Evolutionary conservation across 2,888 invertebrate genomes (phyloP).

Genomic region (Cheilosia variabilis): DNA sequence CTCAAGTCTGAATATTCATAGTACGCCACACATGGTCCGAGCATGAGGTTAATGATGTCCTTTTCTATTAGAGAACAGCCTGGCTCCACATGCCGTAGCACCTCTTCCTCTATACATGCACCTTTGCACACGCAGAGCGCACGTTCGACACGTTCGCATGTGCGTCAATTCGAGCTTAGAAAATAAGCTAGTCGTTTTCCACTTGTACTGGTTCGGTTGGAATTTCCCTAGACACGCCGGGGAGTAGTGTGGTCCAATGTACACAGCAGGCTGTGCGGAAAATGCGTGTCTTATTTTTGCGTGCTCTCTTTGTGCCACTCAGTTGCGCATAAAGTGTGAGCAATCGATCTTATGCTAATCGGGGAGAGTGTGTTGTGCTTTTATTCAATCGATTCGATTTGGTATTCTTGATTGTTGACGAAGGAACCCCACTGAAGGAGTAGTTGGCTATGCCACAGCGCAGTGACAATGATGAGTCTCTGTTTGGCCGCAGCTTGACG

Average conservation of each 20-base stretch:
- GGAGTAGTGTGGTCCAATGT: conserved; percentile 36
- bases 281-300: conserved; percentile 61
- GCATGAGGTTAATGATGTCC: conserved; percentile 65
- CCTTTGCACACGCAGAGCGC: conserved; percentile 48
- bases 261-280: conserved; percentile 35
- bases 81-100: conserved; percentile 19
- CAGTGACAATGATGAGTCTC: conserved; percentile 66
- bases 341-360: conserved; percentile 73
- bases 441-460: conserved; percentile 27
- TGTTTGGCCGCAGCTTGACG: conserved; percentile 47
- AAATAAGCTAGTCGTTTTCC: conserved; percentile 29
- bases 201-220: conserved; percentile 57
- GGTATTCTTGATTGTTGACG: conserved; percentile 31
- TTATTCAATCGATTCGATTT: conserved; percentile 33
- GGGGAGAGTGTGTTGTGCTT: conserved; percentile 43
- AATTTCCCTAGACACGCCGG: conserved; percentile 60
- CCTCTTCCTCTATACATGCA: conserved; percentile 24
- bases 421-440: conserved; percentile 33
- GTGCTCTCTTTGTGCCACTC: conserved; percentile 56
- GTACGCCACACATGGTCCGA: conserved; percentile 61
- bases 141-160: conserved; percentile 45
- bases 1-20: conserved; percentile 68
- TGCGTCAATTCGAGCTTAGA: conserved; percentile 35
- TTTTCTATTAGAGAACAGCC: conserved; percentile 9
- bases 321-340: conserved; percentile 60